Base-by-base conservation (phyloP, 2,888 invertebrate genomes). In the Abscondita cerata region DNA sequence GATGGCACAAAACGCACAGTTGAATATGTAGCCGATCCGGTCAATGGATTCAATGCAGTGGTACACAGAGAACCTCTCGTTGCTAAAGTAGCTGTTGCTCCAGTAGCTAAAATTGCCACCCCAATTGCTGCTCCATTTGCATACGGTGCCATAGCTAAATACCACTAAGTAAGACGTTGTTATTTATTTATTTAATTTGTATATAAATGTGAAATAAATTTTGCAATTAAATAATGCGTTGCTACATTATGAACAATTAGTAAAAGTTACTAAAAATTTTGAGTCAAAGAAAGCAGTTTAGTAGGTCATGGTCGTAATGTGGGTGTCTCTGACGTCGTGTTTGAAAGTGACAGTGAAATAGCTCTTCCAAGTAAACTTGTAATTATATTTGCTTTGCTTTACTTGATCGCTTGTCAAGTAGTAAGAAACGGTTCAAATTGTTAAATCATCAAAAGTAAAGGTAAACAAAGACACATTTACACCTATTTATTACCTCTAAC, bases 41-140 rank as follows among this genome's bases (percentile, higher is more conserved):
- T 83, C 54, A 84, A 86, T 68, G 87, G 87, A 1, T 87, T 87
- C 80, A 87, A 87, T 77, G 87, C 87, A 6, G 84, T 87, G 44
- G 87, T 88, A 0, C 86, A 85, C 78, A 85, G 84, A 70, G 86
- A 86, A 68, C 86, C 87, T 1, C 68, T 81, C 0, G 83, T 83
- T 0, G 70, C 72, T 12, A 71, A 73, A 67, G 81, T 81, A 0
- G 81, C 80, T 1, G 59, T 56, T 31, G 65, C 68, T 52, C 62
- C 59, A 16, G 31, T 59, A 2, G 58, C 59, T 82, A 83, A 64
- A 33, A 18, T 61, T 50, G 64, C 68, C 76, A 15, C 48, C 12
- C 31, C 48, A 6, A 20, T 64, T 64, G 58, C 61, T 36, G 60
- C 68, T 44, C 62, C 65, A 25, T 51, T 31, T 16, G 51, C 41